phyloP scores from a whole-genome alignment of 1,140 invertebrate species.

The Drosophila prosaltans region DNA sequence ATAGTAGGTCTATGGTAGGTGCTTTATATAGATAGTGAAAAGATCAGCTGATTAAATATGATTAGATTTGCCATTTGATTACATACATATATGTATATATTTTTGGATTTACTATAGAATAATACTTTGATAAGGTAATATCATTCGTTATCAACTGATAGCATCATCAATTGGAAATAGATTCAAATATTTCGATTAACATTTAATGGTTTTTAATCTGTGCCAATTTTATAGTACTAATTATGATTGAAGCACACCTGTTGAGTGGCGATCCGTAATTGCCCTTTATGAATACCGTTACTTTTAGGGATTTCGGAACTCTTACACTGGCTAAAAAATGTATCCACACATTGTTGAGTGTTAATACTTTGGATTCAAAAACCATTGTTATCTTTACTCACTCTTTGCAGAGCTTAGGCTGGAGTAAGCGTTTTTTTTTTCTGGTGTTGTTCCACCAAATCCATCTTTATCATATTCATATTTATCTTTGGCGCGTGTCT shows the following conservation, averaged over 20 bases:
- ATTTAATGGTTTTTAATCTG: neutral
- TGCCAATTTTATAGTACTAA: neutral
- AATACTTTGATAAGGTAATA: neutral
- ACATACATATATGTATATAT: neutral
- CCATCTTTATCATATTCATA: conserved; percentile 14
- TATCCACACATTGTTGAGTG: neutral
- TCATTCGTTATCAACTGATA: neutral
- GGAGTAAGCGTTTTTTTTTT: neutral
- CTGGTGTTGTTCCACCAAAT: conserved; percentile 2
- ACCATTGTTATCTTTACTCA: neutral
- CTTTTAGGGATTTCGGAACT: too few relatives aligned
- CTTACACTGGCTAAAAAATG: too few relatives aligned
- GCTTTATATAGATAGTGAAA: neutral
- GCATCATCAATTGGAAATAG: neutral
- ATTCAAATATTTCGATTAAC: neutral
- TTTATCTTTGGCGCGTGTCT: conserved; percentile 32
- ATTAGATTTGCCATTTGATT: conserved; percentile 2
- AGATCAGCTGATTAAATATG: conserved; percentile 4
- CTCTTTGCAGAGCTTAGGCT: neutral
- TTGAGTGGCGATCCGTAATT: neutral
- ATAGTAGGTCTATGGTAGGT: neutral
- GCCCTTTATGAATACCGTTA: too few relatives aligned
- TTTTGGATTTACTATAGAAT: conserved; percentile 4
- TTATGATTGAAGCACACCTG: neutral
- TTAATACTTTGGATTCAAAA: neutral